These are phyloP conservation scores for Xerus rutilus DNA, from an alignment of 2,797 vertebrate species.

Conservation along the genomic window DNA sequence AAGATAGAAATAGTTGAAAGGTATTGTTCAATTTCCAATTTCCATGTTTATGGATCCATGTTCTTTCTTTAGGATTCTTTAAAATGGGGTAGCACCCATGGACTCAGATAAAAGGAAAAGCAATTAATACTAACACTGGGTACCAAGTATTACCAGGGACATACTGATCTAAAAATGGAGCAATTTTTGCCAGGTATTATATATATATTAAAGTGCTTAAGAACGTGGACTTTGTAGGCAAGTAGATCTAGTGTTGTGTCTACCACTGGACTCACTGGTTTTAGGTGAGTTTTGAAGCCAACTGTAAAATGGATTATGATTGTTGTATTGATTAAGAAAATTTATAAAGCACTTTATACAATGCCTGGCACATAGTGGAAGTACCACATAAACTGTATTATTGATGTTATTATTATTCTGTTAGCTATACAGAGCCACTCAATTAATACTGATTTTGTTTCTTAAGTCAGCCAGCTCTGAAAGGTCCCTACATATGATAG, in stretches of 20 bases:
- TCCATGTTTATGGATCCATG: neutral
- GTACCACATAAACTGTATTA: neutral
- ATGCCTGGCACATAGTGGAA: neutral
- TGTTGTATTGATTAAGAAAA: neutral
- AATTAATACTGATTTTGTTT: neutral
- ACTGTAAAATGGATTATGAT: neutral
- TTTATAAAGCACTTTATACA: neutral
- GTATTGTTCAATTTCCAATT: neutral
- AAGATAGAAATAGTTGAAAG: neutral
- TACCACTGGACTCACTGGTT: neutral
- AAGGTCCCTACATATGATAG: neutral
- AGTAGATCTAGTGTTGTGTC: neutral
- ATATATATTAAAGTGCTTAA: neutral
- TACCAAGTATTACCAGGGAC: neutral
- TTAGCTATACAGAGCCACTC: neutral
- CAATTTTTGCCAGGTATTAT: neutral
- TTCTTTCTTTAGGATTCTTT: conserved; percentile 23
- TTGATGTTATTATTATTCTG: neutral
- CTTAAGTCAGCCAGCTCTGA: neutral
- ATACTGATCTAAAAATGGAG: neutral
- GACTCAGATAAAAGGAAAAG: conserved; percentile 25
- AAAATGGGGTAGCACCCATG: neutral
- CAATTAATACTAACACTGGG: neutral
- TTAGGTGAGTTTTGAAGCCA: neutral
- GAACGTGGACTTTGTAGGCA: neutral